A percentile compares a stretch with the other conserved stretches of the same genome.
These are phyloP conservation scores for Ephialtes manifestator DNA, from an alignment of 2,888 invertebrate species.

Conservation along the genomic window DNA sequence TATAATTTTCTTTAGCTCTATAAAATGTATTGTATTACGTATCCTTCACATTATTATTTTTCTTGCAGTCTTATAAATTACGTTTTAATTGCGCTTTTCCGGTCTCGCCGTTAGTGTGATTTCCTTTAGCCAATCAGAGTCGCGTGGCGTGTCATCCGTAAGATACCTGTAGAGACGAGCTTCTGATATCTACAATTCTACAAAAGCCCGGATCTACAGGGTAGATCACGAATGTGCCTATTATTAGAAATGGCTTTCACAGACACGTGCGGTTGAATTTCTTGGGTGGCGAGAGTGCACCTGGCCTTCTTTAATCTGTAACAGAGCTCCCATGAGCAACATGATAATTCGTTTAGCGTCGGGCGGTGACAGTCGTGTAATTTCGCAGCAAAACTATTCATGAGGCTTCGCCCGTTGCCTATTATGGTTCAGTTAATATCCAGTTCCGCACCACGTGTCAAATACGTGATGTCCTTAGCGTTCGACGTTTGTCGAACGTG, in stretches of 20 bases:
- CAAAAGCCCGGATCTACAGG: slow-evolving; percentile 99
- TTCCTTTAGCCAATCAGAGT: slow-evolving; percentile 85
- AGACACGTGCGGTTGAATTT: neutral
- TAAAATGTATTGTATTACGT: too few species aligned
- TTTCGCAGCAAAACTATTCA: slow-evolving; percentile 49
- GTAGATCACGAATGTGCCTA: slow-evolving; percentile 99
- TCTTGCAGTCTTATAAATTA: too few species aligned
- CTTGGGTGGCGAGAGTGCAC: neutral
- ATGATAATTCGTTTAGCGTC: slow-evolving; percentile 24
- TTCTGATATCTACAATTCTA: slow-evolving; percentile 95
- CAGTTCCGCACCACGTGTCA: slow-evolving; percentile 65
- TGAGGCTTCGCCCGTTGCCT: slow-evolving; percentile 40
- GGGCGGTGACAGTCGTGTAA: neutral
- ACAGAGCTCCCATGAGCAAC: slow-evolving; percentile 45
- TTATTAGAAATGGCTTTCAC: slow-evolving; percentile 62
- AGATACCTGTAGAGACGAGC: slow-evolving; percentile 99
- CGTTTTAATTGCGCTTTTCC: neutral
- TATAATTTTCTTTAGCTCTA: slow-evolving; percentile 67
- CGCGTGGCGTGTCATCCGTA: slow-evolving; percentile 97
- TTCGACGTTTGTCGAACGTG: slow-evolving; percentile 81
- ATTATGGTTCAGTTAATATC: slow-evolving; percentile 66
- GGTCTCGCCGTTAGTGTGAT: neutral
- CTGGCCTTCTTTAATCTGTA: slow-evolving; percentile 56
- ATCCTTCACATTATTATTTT: too few species aligned
- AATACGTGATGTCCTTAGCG: slow-evolving; percentile 81